Evolutionary conservation across 2,113 vertebrate species (phyloP), one percentile per base, ranked within the genome.

Genomic region (Sitta europaea): DNA sequence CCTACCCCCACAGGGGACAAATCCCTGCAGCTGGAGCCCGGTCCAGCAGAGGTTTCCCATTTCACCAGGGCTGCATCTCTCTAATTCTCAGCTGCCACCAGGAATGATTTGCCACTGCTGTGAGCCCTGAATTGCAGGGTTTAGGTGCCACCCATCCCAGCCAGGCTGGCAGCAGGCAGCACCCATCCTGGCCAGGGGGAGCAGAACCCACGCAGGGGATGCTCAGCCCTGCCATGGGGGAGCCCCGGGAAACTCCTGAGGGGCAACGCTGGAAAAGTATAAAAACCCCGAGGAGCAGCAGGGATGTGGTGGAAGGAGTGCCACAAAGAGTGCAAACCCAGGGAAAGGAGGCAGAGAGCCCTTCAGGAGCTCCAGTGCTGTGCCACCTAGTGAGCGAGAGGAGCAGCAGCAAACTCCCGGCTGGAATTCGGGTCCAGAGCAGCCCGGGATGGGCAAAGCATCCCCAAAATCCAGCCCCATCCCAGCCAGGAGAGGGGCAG

Each of bases 321-420:
- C 5, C 27, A 7, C 2, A 29, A 45, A 1, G 1, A 42, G 23
- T 0, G 28, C 2, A 9, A 29, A 74, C 0, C 8, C 50, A 24
- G 24, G 50, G 65, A 8, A 51, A n/a, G n/a, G 50, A 38, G 50
- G 0, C 0, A 50, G 38, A 12, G 40, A 80, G 12, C n/a, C 5
- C 22, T 31, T 27, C 7, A 11, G 83, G 31, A 76, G 53, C 71
- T 55, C 72, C 5, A 0, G 54, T 1, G 22, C 42, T 51, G 3
- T 95, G 95, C 96, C 96, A 94, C 22, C 96, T 96, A 92, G 92
- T 22, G 95, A 92, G 73, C 59, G 11, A 50, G 43, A 53, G 40
- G 13, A n/a, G 25, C 66, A 93, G 90, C 50, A 75, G 81, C 77
- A 18, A 85, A 58, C 42, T 28, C 1, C 6, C 67, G 3, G 15